Percentiles rank a stretch among this genome's conserved stretches.
These are phyloP conservation scores for Podilymbus podiceps DNA, from an alignment of 2,113 vertebrate genomes.

Conservation along the genomic window DNA sequence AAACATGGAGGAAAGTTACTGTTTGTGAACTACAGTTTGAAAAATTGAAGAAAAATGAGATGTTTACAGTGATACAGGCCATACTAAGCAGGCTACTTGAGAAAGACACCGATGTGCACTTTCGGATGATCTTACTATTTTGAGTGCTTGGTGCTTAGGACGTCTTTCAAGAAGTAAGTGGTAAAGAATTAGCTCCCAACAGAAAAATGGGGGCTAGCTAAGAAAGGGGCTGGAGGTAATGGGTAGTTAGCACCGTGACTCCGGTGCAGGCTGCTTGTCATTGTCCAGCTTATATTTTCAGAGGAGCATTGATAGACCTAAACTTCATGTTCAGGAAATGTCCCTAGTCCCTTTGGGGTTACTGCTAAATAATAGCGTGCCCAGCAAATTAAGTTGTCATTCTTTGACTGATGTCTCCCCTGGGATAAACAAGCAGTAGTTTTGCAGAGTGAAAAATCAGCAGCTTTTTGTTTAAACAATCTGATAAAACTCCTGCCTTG, in stretches of 20 bases:
- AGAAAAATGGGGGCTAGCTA: neutral
- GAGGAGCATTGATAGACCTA: neutral
- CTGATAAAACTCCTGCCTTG: neutral
- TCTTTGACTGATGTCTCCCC: constrained; percentile 10
- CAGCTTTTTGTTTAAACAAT: constrained; percentile 25
- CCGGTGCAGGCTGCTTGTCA: neutral
- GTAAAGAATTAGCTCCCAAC: neutral
- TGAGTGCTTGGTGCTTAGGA: neutral
- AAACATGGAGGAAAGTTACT: neutral
- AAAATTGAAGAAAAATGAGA: neutral
- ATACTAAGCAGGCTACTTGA: neutral
- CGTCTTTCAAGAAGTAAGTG: neutral
- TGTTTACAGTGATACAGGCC: neutral
- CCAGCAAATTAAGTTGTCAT: neutral
- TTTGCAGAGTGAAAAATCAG: neutral
- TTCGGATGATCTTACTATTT: neutral
- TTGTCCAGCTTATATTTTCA: neutral
- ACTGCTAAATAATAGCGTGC: neutral
- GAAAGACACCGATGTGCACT: neutral
- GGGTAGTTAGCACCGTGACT: neutral
- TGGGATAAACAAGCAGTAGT: constrained; percentile 25
- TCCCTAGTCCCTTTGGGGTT: neutral
- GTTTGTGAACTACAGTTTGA: neutral
- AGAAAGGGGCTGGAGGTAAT: neutral
- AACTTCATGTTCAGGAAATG: constrained; percentile 8